Evolutionary conservation across 2,113 vertebrate genomes (phyloP).

Genomic region (Tachysurus vachellii): DNA sequence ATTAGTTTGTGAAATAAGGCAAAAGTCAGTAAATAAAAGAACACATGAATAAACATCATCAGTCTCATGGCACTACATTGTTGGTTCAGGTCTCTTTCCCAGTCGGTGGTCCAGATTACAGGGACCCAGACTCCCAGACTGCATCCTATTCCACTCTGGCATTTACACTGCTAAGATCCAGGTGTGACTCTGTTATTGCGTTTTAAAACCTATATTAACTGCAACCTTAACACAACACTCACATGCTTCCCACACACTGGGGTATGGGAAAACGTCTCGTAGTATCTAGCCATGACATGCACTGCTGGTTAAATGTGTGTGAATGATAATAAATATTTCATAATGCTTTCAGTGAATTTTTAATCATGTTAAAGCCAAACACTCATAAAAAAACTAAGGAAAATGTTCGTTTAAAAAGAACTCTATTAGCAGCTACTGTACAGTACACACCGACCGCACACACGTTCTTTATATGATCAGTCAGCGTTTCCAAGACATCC

Average conservation of each 20-base stretch:
- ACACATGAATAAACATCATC: not conserved
- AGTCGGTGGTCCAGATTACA: conserved; percentile 30
- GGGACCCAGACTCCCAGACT: conserved; percentile 1
- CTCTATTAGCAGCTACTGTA: not conserved
- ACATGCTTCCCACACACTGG: conserved; percentile 8
- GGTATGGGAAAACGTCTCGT: not conserved
- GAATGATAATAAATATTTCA: not conserved
- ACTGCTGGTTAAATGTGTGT: conserved; percentile 16
- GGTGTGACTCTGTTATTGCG: conserved; percentile 27
- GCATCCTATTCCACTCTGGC: conserved; percentile 15
- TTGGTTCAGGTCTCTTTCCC: not conserved
- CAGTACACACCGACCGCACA: not conserved
- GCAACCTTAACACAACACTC: conserved; percentile 7
- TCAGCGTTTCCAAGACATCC: not conserved
- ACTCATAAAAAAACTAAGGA: not conserved
- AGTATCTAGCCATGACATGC: not conserved
- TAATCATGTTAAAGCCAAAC: not conserved
- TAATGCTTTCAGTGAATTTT: not conserved
- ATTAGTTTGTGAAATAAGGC: not conserved
- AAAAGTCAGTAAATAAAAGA: not conserved
- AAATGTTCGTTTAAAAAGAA: not conserved
- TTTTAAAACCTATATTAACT: conserved; percentile 22
- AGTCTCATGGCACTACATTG: not conserved
- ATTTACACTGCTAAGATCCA: conserved; percentile 20
- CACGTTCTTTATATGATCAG: not conserved